These are phyloP conservation scores for Arizona elegans DNA, from an alignment of 2,113 vertebrate species.

Conservation along the genomic window DNA sequence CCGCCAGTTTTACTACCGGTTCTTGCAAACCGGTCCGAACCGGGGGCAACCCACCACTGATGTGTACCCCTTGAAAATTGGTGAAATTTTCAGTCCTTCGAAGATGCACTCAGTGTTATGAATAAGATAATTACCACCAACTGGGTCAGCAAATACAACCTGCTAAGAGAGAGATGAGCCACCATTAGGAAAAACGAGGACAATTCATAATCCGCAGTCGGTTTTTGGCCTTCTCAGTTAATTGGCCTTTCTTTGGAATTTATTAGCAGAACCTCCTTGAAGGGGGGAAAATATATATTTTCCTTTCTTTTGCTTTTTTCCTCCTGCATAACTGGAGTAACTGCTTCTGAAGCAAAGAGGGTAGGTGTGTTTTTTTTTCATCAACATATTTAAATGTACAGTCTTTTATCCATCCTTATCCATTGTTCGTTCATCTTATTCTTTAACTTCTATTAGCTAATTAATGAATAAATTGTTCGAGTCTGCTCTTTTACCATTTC, in stretches of 20 bases:
- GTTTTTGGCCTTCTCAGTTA: constrained; percentile 44
- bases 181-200: constrained; percentile 31
- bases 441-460: too few species aligned
- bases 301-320: background rate
- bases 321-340: too few species aligned
- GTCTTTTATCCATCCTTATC: too few species aligned
- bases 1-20: too few species aligned
- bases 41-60: too few species aligned
- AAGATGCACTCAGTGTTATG: constrained; percentile 26
- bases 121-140: constrained; percentile 42
- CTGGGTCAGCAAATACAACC: constrained; percentile 45
- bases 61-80: background rate
- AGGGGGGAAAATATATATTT: constrained; percentile 29
- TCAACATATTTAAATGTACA: too few species aligned
- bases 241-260: constrained; percentile 39
- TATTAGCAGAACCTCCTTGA: constrained; percentile 48
- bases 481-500: too few species aligned
- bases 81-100: constrained; percentile 21
- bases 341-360: background rate
- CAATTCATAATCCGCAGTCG: constrained; percentile 29
- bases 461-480: too few species aligned
- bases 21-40: too few species aligned
- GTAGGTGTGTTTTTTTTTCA: too few species aligned
- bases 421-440: too few species aligned
- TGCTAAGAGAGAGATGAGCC: constrained; percentile 35